These are phyloP conservation scores for Drosophila bifasciata DNA, from an alignment of 1,140 invertebrate genomes.

Conservation along the genomic window DNA sequence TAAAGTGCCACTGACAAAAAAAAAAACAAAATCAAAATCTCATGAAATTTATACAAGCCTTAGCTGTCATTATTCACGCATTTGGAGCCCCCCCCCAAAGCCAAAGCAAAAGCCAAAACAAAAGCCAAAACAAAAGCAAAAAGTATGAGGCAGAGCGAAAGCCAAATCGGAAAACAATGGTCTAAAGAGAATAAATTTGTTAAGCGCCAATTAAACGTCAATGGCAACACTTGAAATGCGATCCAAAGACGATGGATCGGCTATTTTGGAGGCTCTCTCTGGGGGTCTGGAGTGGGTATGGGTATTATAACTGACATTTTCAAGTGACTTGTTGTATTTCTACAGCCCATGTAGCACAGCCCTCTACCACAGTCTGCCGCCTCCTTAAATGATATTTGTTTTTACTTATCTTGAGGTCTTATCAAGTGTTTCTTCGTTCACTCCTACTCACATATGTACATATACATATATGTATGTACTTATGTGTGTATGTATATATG, in stretches of 20 bases:
- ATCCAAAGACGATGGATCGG: constrained; percentile 48
- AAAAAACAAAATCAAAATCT: constrained; percentile 15
- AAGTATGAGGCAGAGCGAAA: background rate
- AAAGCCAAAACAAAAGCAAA: constrained; percentile 2
- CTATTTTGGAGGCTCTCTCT: constrained; percentile 17
- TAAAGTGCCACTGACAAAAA: background rate
- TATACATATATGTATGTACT: constrained; percentile 14
- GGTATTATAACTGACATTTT: constrained; percentile 56
- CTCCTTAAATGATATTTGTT: constrained; percentile 33
- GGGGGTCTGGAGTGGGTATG: constrained; percentile 12
- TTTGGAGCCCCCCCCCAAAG: background rate
- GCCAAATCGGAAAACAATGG: constrained; percentile 26
- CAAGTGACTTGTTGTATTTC: constrained; percentile 54
- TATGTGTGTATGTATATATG: background rate
- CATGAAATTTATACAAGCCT: constrained; percentile 29
- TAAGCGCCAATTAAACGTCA: constrained; percentile 56
- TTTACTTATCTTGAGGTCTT: constrained; percentile 48
- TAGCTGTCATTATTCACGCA: constrained; percentile 29
- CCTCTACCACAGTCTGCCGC: too few species aligned
- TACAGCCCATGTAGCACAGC: constrained; percentile 5
- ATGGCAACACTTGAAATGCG: constrained; percentile 51
- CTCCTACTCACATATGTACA: too few species aligned
- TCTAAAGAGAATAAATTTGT: constrained; percentile 34
- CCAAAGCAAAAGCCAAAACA: background rate
- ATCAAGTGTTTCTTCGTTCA: constrained; percentile 51